Evolutionary conservation across 2,113 vertebrate genomes (phyloP).

Genomic region (Gasterosteus nipponicus): DNA sequence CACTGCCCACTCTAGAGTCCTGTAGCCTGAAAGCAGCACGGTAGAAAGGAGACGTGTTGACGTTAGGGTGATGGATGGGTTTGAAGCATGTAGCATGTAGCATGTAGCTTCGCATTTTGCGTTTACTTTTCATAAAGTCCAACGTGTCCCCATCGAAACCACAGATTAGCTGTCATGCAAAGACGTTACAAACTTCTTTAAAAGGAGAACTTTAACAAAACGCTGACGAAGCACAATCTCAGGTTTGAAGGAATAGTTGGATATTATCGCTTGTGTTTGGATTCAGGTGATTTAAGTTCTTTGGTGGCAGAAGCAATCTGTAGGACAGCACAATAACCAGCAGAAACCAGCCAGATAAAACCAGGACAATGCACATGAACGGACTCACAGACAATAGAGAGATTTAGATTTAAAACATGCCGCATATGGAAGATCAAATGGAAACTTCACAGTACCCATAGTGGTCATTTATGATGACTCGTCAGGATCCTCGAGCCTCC

Average conservation of each 20-base stretch:
- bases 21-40: too few species aligned
- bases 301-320: neutral
- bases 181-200: neutral
- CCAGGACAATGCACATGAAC: neutral
- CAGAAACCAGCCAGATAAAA: neutral
- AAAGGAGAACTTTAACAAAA: neutral
- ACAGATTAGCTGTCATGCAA: neutral
- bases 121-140: neutral
- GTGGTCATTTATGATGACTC: neutral
- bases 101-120: neutral
- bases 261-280: neutral
- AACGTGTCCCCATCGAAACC: neutral
- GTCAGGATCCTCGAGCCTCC: neutral
- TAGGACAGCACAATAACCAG: neutral
- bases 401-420: neutral
- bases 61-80: neutral
- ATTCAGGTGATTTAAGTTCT: neutral
- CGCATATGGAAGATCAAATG: neutral
- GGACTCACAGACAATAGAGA: neutral
- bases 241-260: neutral
- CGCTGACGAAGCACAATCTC: neutral
- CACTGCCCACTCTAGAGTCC: too few species aligned
- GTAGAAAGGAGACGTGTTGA: neutral
- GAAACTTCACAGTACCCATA: neutral
- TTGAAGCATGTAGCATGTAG: neutral